phyloP scores from a whole-genome alignment of 2,113 vertebrate genomes.

The Istiophorus platypterus region DNA sequence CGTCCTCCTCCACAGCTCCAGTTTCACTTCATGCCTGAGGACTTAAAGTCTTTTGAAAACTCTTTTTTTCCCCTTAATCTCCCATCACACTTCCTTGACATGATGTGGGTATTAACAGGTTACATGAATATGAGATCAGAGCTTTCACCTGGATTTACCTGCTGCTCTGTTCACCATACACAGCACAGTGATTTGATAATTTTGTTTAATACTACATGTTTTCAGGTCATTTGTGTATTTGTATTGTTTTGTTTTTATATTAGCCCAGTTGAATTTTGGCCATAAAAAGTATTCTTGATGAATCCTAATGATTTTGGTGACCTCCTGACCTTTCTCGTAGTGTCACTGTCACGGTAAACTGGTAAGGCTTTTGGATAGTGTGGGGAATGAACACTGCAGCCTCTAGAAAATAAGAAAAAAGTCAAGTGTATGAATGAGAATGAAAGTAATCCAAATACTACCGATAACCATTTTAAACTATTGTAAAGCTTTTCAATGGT shows the following conservation, averaged over 20 bases:
- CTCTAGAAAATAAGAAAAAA: slow-evolving; percentile 6
- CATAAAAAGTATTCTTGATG: neutral
- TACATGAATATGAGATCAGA: neutral
- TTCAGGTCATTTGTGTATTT: neutral
- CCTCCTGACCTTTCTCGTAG: neutral
- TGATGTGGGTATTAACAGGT: neutral
- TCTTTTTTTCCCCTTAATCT: neutral
- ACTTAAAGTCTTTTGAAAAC: neutral
- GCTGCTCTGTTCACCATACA: neutral
- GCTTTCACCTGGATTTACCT: neutral
- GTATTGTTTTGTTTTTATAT: neutral
- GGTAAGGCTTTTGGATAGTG: neutral
- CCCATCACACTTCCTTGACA: neutral
- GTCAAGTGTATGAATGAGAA: neutral
- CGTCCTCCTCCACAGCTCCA: neutral
- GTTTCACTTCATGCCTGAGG: neutral
- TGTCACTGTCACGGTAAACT: neutral
- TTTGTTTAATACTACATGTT: neutral
- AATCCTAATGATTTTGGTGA: neutral
- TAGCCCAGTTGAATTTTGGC: neutral
- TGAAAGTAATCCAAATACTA: neutral
- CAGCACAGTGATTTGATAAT: neutral
- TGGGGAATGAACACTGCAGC: neutral
- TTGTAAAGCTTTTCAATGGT: slow-evolving; percentile 43
- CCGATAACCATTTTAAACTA: slow-evolving; percentile 35